These are phyloP conservation scores for Apolygus lucorum DNA, from an alignment of 1,140 invertebrate species.

Conservation along the genomic window DNA sequence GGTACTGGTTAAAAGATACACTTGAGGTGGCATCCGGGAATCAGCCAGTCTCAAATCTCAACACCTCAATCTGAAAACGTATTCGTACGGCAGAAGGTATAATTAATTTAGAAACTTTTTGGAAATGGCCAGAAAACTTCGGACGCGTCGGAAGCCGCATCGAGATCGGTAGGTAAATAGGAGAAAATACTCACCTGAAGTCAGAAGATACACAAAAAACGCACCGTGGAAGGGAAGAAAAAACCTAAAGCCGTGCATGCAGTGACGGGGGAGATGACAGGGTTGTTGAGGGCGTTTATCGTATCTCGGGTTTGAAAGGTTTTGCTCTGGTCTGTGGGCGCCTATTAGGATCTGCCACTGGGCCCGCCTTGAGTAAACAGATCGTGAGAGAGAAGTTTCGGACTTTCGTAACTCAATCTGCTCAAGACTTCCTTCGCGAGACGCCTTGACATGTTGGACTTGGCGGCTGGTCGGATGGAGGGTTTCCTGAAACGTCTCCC, in stretches of 20 bases:
- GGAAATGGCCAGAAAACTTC: too few species aligned
- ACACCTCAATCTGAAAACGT: too few species aligned
- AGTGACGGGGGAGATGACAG: not conserved
- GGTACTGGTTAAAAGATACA: too few species aligned
- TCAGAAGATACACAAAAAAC: not conserved
- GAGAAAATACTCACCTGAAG: too few species aligned
- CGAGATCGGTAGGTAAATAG: too few species aligned
- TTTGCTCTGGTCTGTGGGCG: not conserved
- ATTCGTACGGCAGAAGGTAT: too few species aligned
- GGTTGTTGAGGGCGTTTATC: not conserved
- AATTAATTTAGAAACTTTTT: too few species aligned
- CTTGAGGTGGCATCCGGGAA: too few species aligned
- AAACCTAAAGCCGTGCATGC: not conserved
- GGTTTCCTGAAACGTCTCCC: too few species aligned
- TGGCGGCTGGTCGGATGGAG: not conserved
- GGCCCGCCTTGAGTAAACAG: not conserved
- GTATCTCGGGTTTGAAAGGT: not conserved
- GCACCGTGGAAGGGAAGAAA: not conserved
- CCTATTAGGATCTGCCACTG: not conserved
- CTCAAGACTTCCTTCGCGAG: not conserved
- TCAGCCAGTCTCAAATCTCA: too few species aligned
- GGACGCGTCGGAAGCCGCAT: too few species aligned
- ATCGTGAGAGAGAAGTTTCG: not conserved
- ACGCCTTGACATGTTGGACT: not conserved
- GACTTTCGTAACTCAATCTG: conserved; percentile 1